phyloP scores from a whole-genome alignment of 2,113 vertebrate species.

The Apaloderma vittatum region DNA sequence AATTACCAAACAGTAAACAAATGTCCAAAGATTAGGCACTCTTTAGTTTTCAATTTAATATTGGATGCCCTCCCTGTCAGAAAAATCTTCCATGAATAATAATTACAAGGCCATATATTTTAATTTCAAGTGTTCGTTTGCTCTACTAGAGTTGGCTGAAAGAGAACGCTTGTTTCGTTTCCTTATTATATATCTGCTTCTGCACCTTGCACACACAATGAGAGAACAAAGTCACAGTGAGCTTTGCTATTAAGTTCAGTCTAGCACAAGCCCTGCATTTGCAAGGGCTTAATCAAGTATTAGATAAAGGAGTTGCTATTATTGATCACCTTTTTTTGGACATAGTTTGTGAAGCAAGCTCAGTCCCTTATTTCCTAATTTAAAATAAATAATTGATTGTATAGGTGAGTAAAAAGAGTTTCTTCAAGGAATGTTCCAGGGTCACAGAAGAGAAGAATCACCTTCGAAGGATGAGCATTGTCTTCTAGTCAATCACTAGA shows the following conservation, averaged over 20 bases:
- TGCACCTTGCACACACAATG: neutral
- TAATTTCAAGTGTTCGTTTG: neutral
- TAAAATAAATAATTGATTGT: neutral
- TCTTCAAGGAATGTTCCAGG: neutral
- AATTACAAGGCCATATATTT: neutral
- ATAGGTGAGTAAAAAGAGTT: neutral
- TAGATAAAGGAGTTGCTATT: neutral
- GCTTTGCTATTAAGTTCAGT: neutral
- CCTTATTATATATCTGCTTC: neutral
- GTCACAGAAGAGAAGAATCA: neutral
- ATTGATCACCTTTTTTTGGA: neutral
- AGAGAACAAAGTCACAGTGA: neutral
- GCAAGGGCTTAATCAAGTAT: neutral
- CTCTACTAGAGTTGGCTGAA: neutral
- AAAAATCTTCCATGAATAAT: neutral
- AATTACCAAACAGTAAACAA: neutral
- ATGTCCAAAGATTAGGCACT: neutral
- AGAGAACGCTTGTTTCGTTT: neutral
- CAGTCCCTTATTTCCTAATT: neutral
- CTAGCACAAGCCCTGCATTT: neutral
- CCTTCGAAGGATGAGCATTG: neutral
- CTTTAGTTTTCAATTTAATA: neutral
- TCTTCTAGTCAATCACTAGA: neutral
- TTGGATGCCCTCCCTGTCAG: neutral
- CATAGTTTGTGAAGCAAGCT: neutral